Percentiles rank a stretch among this genome's conserved stretches.
These are phyloP conservation scores for Hipposideros larvatus DNA, from an alignment of 2,797 vertebrate species.

Conservation along the genomic window DNA sequence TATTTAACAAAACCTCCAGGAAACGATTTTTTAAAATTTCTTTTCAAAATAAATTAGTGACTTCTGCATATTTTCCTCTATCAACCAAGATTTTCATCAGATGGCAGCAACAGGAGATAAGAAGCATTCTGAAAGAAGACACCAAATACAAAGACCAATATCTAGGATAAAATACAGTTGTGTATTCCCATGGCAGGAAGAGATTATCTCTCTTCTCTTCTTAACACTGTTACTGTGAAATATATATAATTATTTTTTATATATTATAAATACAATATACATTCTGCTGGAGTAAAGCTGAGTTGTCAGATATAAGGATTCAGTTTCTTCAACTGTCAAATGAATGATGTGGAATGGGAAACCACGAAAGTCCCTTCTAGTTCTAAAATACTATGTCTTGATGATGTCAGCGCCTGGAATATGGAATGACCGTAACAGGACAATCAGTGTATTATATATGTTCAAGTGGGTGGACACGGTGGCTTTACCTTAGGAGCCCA, in stretches of 20 bases:
- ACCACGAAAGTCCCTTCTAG: background rate
- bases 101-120: constrained; percentile 26
- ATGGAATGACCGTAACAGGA: background rate
- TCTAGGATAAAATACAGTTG: constrained; percentile 36
- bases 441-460: background rate
- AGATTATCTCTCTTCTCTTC: constrained; percentile 38
- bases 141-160: background rate
- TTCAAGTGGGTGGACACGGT: background rate
- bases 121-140: background rate
- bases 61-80: constrained; percentile 20
- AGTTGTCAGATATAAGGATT: background rate
- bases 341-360: background rate
- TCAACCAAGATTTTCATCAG: constrained; percentile 52
- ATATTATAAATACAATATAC: background rate
- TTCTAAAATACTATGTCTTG: constrained; percentile 7
- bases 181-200: background rate
- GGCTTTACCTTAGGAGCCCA: background rate
- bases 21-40: background rate
- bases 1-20: constrained; percentile 5
- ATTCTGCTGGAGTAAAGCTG: background rate
- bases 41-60: constrained; percentile 60
- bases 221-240: background rate
- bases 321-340: constrained; percentile 2
- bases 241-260: background rate
- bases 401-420: background rate